A percentile compares a stretch with the other conserved stretches of the same genome.
Evolutionary conservation across 2,797 vertebrate species (phyloP).

Genomic region (Carcharodon carcharias): DNA sequence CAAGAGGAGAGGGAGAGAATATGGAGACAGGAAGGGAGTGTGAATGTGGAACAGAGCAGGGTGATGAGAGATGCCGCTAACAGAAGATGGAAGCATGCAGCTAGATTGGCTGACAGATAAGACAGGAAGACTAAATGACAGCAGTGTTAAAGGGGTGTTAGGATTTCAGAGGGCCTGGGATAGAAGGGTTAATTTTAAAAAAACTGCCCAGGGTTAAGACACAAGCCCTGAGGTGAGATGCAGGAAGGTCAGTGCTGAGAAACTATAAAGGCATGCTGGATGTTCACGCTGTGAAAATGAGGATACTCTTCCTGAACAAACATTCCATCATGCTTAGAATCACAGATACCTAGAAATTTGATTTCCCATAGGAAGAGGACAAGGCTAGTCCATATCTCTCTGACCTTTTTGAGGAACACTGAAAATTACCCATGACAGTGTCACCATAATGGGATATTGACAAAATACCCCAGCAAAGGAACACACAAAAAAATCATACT

Average conservation of each 20-base stretch:
- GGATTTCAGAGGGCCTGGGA: background rate
- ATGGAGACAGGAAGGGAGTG: background rate
- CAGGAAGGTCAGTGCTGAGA: background rate
- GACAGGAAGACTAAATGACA: background rate
- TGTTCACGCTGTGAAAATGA: background rate
- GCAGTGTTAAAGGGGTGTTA: background rate
- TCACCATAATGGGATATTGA: background rate
- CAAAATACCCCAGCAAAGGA: background rate
- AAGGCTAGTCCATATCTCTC: background rate
- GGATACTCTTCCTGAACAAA: background rate
- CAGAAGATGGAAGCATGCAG: background rate
- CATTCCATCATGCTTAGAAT: background rate
- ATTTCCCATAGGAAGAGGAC: background rate
- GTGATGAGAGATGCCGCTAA: background rate
- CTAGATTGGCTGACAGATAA: background rate
- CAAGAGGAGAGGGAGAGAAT: background rate
- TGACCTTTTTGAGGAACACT: background rate
- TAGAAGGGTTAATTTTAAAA: background rate
- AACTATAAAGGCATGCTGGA: background rate
- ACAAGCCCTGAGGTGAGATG: background rate
- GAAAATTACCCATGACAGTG: background rate
- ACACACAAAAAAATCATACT: background rate
- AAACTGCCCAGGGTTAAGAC: background rate
- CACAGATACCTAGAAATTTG: background rate
- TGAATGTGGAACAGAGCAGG: background rate